Percentiles rank a stretch among this genome's conserved stretches.
Conservation (phyloP, 2,113 vertebrate genomes). For the Cyrtonyx montezumae region DNA sequence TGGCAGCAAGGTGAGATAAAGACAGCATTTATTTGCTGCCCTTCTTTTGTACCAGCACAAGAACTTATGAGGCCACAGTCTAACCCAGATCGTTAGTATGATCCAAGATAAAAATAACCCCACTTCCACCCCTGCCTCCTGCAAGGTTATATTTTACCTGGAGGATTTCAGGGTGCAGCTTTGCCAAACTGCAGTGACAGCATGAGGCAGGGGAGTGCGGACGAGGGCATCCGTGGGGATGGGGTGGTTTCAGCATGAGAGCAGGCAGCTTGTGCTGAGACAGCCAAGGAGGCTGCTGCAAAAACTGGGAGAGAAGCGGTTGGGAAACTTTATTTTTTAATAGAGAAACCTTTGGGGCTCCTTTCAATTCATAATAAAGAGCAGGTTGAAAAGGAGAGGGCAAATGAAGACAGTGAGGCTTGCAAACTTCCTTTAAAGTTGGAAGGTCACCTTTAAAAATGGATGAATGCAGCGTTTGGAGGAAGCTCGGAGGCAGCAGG, state of each 20-base stretch:
- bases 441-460: constrained; percentile 73
- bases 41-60: neutral
- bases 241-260: neutral
- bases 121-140: neutral
- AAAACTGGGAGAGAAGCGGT: neutral
- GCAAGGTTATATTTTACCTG: neutral
- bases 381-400: constrained; percentile 48
- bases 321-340: constrained; percentile 45
- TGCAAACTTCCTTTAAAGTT: constrained; percentile 57
- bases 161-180: neutral
- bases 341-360: constrained; percentile 26
- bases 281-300: neutral
- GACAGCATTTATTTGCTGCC: constrained; percentile 26
- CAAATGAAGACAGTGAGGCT: constrained; percentile 31
- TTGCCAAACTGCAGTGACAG: neutral
- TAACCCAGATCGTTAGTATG: neutral
- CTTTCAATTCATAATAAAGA: constrained; percentile 59
- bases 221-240: neutral
- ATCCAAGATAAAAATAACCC: constrained; percentile 11
- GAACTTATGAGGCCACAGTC: neutral
- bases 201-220: neutral
- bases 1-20: constrained; percentile 29
- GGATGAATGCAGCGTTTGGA: constrained; percentile 51
- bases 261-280: neutral
- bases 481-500: constrained; percentile 46